phyloP scores from a whole-genome alignment of 2,888 invertebrate species.

The Carabus problematicus region DNA sequence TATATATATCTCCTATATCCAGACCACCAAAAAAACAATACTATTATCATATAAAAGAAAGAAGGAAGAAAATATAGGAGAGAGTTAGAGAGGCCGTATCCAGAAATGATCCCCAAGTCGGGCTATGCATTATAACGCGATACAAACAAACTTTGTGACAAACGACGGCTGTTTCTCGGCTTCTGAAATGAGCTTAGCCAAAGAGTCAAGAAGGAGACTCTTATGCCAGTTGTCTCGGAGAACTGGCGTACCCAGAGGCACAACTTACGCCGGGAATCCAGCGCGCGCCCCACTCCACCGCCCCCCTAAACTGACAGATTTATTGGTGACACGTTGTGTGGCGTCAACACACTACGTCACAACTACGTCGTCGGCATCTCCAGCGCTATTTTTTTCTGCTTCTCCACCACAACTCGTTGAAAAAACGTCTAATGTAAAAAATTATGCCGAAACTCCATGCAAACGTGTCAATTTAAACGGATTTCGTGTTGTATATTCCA shows the following conservation, averaged over 20 bases:
- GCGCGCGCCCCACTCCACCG: background rate
- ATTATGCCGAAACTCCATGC: too few relatives aligned
- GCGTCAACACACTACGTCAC: conserved; percentile 6
- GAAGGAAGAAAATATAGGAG: conserved; percentile 22
- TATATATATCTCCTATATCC: too few relatives aligned
- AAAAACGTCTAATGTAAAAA: too few relatives aligned
- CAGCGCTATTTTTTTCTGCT: too few relatives aligned
- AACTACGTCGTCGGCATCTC: too few relatives aligned
- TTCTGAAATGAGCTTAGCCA: conserved; percentile 21
- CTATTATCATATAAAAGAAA: conserved; percentile 23
- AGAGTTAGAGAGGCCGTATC: conserved; percentile 22
- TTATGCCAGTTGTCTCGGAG: background rate
- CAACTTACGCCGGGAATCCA: background rate
- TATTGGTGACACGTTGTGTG: conserved; percentile 13
- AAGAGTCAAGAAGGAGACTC: conserved; percentile 25
- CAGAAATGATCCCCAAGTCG: conserved; percentile 30
- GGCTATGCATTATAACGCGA: conserved; percentile 30
- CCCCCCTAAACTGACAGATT: conserved; percentile 13
- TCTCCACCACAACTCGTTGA: too few relatives aligned
- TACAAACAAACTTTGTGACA: conserved; percentile 36
- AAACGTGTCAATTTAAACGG: too few relatives aligned
- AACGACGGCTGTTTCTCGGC: conserved; percentile 33
- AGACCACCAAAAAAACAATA: conserved; percentile 23
- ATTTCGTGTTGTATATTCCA: too few relatives aligned
- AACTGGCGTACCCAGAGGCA: background rate